Percentiles rank a stretch among this genome's conserved stretches.
These are phyloP conservation scores for Hydraecia micacea DNA, from an alignment of 2,888 invertebrate genomes.

Conservation along the genomic window DNA sequence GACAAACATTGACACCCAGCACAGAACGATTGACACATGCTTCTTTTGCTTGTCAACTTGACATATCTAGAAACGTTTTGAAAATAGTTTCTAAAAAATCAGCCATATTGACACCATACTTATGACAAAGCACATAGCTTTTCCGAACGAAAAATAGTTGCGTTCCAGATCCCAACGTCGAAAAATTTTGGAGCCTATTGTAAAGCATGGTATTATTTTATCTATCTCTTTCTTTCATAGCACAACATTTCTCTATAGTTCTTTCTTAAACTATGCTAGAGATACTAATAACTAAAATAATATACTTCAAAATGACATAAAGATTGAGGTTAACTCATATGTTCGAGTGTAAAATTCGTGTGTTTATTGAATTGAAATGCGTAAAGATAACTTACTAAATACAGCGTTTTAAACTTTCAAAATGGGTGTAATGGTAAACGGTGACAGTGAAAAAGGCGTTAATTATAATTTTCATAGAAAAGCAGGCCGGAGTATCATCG, in stretches of 20 bases:
- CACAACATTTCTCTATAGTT: neutral
- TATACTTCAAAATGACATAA: neutral
- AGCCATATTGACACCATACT: neutral
- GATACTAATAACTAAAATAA: neutral
- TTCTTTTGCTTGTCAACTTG: conserved; percentile 5
- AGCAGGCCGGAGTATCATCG: conserved; percentile 87
- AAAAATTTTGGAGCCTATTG: neutral
- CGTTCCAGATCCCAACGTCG: conserved; percentile 21
- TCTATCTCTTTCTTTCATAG: neutral
- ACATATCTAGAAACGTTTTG: conserved; percentile 3
- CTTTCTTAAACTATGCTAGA: conserved; percentile 10
- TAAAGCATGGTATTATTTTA: neutral
- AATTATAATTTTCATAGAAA: conserved; percentile 84
- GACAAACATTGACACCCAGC: conserved; percentile 42
- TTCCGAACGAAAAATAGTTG: conserved; percentile 23
- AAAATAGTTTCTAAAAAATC: neutral
- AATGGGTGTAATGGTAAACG: conserved; percentile 80
- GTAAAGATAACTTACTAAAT: conserved; percentile 29
- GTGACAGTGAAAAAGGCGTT: conserved; percentile 56
- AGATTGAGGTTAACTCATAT: conserved; percentile 80
- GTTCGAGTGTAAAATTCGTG: conserved; percentile 47
- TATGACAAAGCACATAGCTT: neutral
- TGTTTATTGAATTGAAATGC: conserved; percentile 46
- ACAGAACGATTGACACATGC: conserved; percentile 1
- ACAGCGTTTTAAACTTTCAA: conserved; percentile 51